These are phyloP conservation scores for Troides oblongomaculatus DNA, from an alignment of 2,888 invertebrate genomes.

Conservation along the genomic window DNA sequence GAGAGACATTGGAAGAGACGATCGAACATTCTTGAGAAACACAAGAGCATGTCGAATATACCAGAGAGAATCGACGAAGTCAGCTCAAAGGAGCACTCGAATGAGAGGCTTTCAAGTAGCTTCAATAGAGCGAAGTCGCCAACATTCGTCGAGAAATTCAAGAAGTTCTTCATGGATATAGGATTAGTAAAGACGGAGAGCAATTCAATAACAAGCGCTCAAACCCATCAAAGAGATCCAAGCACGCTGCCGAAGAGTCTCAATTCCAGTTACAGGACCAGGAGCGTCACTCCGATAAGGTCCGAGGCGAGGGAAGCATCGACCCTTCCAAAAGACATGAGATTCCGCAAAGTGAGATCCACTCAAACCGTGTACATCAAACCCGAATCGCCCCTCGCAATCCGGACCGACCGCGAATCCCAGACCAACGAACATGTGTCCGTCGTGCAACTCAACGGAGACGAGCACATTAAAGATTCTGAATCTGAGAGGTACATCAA, in stretches of 20 bases:
- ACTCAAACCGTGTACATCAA: conserved; percentile 70
- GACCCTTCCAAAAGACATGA: conserved; percentile 72
- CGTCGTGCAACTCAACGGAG: conserved; percentile 66
- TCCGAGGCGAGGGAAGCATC: conserved; percentile 59
- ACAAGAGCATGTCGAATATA: conserved; percentile 72
- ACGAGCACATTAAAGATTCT: conserved; percentile 54
- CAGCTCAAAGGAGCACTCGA: conserved; percentile 54
- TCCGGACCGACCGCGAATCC: conserved; percentile 44
- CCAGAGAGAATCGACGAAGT: conserved; percentile 67
- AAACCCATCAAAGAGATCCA: conserved; percentile 35
- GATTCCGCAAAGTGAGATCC: conserved; percentile 66
- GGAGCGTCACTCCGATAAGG: conserved; percentile 56
- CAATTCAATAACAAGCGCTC: conserved; percentile 34
- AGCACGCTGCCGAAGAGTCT: conserved; percentile 66
- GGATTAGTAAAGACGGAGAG: conserved; percentile 64
- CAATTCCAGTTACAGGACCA: conserved; percentile 59
- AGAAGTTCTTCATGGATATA: conserved; percentile 70
- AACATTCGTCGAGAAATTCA: conserved; percentile 72
- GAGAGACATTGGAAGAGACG: conserved; percentile 48
- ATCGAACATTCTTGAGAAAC: conserved; percentile 60
- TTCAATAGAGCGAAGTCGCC: conserved; percentile 70
- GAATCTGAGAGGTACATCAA: conserved; percentile 53
- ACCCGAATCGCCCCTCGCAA: conserved; percentile 54
- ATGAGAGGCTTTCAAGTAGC: conserved; percentile 61
- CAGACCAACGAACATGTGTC: conserved; percentile 65